Base-by-base conservation (phyloP, 1,140 invertebrate species). In the Daktulosphaira vitifoliae region DNA sequence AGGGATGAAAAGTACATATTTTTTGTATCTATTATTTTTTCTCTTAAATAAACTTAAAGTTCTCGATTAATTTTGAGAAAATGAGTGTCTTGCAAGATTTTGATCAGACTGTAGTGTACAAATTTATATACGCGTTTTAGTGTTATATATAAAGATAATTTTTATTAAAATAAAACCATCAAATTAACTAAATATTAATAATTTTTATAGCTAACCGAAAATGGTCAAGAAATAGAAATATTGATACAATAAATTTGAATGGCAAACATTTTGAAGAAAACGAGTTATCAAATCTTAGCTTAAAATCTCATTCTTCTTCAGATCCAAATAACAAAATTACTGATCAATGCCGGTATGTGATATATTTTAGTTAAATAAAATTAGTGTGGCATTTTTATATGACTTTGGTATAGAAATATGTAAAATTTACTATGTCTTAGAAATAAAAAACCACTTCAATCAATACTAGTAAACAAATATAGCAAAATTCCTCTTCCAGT, bases 261-360 rank as follows among this genome's bases (percentile, higher is more conserved):
- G 26, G 56, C n/a, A 67, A 29, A 48, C 56, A 62, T 50, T 29
- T 51, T 46, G 68, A 65, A 23, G 53, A 51, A 42, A 65, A 65
- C 16, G 48, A 42, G 26, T 51, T 49, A 49, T 65, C 37, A 15
- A 44, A 62, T 3, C 23, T 67, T 52, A 65, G 65, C 15, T 3
- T 46, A 26, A 20, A 39, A 22, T 48, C 39, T 11, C 50, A 23
- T 50, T 66, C 67, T 7, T 62, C 56, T 46, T 62, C 56, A 1
- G 56, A 62, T 29, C 42, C 42, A 20, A 62, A 62, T 46, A 48
- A 62, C 18, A 62, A 46, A 62, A 62, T 62, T 2, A 29, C 56
- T 23, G 56, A 62, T 8, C 23, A 62, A 18, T 46, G 56, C 56
- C 44, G 56, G 56, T 62, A 44, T 44, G 39, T 44, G 15, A 11